Base-by-base conservation (phyloP, 1,140 invertebrate species). In the Bombus consobrinus region DNA sequence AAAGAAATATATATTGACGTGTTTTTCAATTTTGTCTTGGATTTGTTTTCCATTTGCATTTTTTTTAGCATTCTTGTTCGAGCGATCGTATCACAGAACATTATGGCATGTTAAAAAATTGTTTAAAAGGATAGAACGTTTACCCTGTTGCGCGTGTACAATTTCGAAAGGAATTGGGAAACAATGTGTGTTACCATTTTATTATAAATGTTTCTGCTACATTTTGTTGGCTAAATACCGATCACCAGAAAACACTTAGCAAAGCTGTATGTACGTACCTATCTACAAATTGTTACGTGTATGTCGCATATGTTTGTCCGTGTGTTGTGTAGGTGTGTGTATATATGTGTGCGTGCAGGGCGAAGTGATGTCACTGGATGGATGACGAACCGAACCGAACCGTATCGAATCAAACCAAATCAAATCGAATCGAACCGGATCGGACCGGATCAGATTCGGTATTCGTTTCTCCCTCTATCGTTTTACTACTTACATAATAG, bases 161-260 rank as follows among this genome's bases (percentile, higher is more conserved):
- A 79, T 39, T 87, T 83, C 62, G 71, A 90, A 77, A 90, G 91
- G 86, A 91, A 89, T 93, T 91, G 91, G 90, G 92, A 93, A 94
- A 95, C 93, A 94, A 93, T 94, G 93, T 88, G 86, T 94, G 93
- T 95, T 94, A 95, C 92, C 92, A 94, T 94, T 95, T 95, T 94
- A 95, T 95, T 95, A 95, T 94, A 95, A 95, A 95, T 90, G 90
- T 93, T 94, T 93, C 91, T 92, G 91, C 94, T 95, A 95, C 94
- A 95, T 95, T 93, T 94, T 85, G 83, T 85, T 93, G 91, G 92
- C 92, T 94, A 94, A 92, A 94, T 94, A 95, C 94, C 94, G 92
- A 94, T 94, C 94, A 95, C 94, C 94, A 95, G 91, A 94, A 94
- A 95, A 95, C 94, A 95, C 90, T 95, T 94, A 94, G 93, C 94